phyloP scores from a whole-genome alignment of 2,113 vertebrate genomes.

The Ranitomeya variabilis region DNA sequence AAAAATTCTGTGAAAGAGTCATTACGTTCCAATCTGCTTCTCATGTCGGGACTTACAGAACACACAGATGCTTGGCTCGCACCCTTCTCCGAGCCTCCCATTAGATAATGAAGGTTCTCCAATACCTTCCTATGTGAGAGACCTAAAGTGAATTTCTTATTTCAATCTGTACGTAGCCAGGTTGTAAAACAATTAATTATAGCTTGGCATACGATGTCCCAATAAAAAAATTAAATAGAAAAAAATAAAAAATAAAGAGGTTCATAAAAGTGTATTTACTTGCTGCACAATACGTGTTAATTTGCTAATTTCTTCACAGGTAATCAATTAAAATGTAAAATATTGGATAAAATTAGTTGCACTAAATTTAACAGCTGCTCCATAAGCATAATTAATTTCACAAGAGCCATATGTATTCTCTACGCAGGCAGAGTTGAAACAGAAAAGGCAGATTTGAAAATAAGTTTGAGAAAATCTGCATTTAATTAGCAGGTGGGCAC shows the following conservation, averaged over 20 bases:
- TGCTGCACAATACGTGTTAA: slow-evolving; percentile 92
- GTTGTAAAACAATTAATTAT: slow-evolving; percentile 28
- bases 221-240: not conserved
- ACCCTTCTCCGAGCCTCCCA: slow-evolving; percentile 73
- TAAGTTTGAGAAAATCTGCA: slow-evolving; percentile 88
- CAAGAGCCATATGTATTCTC: slow-evolving; percentile 80
- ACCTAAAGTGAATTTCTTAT: slow-evolving; percentile 67
- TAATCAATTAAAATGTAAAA: slow-evolving; percentile 89
- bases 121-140: slow-evolving; percentile 63
- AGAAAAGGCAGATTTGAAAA: slow-evolving; percentile 85
- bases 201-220: not conserved
- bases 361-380: slow-evolving; percentile 84
- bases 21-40: slow-evolving; percentile 78
- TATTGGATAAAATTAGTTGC: slow-evolving; percentile 86
- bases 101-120: slow-evolving; percentile 71
- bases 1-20: slow-evolving; percentile 77
- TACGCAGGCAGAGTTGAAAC: slow-evolving; percentile 80
- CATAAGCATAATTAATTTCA: slow-evolving; percentile 82
- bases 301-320: slow-evolving; percentile 95
- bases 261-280: slow-evolving; percentile 80
- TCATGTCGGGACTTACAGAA: slow-evolving; percentile 73
- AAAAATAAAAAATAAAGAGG: slow-evolving; percentile 66
- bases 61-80: slow-evolving; percentile 76
- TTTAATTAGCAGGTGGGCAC: slow-evolving; percentile 99
- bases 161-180: slow-evolving; percentile 75